A percentile compares a stretch with the other conserved stretches of the same genome.
phyloP scores from a whole-genome alignment of 2,113 vertebrate genomes.

The Upupa epops region DNA sequence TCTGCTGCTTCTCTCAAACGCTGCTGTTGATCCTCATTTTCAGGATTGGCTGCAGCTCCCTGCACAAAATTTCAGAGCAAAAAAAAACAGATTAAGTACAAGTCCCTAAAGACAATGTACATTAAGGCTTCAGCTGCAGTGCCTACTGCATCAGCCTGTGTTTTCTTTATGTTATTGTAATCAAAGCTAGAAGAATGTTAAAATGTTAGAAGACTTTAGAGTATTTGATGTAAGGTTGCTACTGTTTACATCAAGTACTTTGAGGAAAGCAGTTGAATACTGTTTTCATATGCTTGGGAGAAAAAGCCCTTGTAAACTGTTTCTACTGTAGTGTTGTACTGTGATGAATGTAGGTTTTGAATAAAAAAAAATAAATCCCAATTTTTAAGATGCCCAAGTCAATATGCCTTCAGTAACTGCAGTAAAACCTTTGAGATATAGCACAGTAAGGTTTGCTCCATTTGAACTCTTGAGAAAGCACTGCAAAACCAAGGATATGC shows the following conservation, averaged over 20 bases:
- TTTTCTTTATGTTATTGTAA: not conserved
- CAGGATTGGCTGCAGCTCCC: conserved; percentile 96
- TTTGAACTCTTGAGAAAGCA: not conserved
- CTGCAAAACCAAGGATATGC: not conserved
- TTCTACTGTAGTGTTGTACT: not conserved
- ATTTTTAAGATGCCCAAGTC: not conserved
- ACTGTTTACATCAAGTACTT: not conserved
- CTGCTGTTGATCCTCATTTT: conserved; percentile 97
- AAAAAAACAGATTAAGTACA: not conserved
- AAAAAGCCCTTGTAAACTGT: not conserved
- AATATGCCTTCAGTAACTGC: not conserved
- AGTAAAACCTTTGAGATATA: not conserved
- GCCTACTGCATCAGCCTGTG: not conserved
- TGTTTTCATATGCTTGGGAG: not conserved
- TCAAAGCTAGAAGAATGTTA: not conserved
- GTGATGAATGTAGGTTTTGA: not conserved
- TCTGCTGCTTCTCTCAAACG: conserved; percentile 94
- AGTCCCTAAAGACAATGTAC: not conserved
- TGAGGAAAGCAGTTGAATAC: not conserved
- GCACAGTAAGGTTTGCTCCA: not conserved
- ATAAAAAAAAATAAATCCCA: not conserved
- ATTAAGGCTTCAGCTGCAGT: not conserved
- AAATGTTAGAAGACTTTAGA: not conserved
- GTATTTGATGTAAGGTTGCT: not conserved
- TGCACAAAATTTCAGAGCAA: conserved; percentile 46